Base-by-base conservation (phyloP, 2,797 vertebrate genomes). In the Dromococcyx pavoninus region DNA sequence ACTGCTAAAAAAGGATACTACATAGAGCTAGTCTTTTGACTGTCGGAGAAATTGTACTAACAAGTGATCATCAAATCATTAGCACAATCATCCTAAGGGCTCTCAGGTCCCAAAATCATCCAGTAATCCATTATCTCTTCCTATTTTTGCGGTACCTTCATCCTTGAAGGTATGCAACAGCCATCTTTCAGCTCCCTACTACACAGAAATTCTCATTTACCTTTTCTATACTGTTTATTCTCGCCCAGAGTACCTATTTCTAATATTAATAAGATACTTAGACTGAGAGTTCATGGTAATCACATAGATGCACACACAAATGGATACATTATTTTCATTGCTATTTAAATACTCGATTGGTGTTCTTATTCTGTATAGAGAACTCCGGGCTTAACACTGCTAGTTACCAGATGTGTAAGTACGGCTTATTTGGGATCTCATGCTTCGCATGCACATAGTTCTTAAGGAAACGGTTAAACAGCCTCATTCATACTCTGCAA, bases 401-500 rank as follows among this genome's bases (percentile, higher is more conserved):
- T 25, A 58, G 13, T 44, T 62, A 80, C 33, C n/a, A 48, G n/a
- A 56, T n/a, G 3, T 0, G 0, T 33, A 80, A 57, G 10, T 13
- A 12, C 17, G 9, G 15, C 24, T 35, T 57, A 39, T 54, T 67
- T 39, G n/a, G 7, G 35, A 50, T 54, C 24, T 62, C 39, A 58
- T 58, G 60, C 56, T 44, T 66, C 1, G 0, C 1, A 1, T 13
- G 2, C 27, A 71, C 1, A 0, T 11, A n/a, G 25, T 14, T 89
- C 72, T 79, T 48, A 67, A 51, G 30, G 8, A 37, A 81, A 74
- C 76, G 4, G 4, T 54, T 75, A 62, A 74, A 58, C 7, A 43
- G 22, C 21, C 7, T 73, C 23, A 33, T 9, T 75, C 21, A 32
- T 46, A 53, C 6, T 28, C 17, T 67, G 56, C 56, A 78, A 50